A percentile compares a stretch with the other conserved stretches of the same genome.
Conservation (phyloP, 2,797 vertebrate genomes). For the Rhinatrema bivittatum region DNA sequence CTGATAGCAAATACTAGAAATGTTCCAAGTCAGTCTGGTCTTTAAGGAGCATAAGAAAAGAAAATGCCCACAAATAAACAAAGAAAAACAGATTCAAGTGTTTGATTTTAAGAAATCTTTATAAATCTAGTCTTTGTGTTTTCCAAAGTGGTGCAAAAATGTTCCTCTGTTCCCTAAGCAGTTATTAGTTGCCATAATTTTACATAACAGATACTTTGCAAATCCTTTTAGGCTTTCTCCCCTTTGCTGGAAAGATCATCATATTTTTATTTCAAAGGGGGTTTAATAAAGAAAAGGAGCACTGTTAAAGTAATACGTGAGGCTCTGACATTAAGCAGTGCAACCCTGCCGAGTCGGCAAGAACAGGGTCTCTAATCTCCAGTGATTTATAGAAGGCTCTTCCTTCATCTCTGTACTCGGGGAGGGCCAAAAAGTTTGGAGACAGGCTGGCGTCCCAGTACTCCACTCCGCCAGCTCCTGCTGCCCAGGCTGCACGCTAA, state of each 20-base stretch:
- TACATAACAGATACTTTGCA: constrained; percentile 80
- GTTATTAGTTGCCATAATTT: constrained; percentile 75
- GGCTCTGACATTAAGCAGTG: constrained; percentile 92
- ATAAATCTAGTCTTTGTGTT: constrained; percentile 41
- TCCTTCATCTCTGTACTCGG: constrained; percentile 77
- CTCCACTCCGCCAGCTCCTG: constrained; percentile 68
- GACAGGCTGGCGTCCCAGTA: constrained; percentile 89
- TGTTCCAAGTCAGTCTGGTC: too few relatives aligned
- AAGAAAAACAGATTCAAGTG: too few relatives aligned
- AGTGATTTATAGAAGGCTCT: constrained; percentile 94
- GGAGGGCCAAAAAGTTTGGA: constrained; percentile 90
- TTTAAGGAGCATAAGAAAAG: too few relatives aligned
- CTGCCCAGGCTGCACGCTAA: constrained; percentile 57
- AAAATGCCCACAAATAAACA: too few relatives aligned
- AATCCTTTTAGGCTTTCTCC: constrained; percentile 70
- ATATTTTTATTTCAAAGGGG: constrained; percentile 71
- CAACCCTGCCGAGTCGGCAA: constrained; percentile 75
- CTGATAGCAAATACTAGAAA: too few relatives aligned
- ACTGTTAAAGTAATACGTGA: constrained; percentile 82
- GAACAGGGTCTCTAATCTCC: constrained; percentile 96
- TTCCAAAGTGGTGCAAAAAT: constrained; percentile 60
- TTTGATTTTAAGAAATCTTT: constrained; percentile 41
- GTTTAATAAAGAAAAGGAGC: constrained; percentile 80
- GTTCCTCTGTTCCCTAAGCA: constrained; percentile 61
- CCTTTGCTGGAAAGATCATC: constrained; percentile 77